Conservation (phyloP, 2,888 invertebrate species). For the Agrilus mali region DNA sequence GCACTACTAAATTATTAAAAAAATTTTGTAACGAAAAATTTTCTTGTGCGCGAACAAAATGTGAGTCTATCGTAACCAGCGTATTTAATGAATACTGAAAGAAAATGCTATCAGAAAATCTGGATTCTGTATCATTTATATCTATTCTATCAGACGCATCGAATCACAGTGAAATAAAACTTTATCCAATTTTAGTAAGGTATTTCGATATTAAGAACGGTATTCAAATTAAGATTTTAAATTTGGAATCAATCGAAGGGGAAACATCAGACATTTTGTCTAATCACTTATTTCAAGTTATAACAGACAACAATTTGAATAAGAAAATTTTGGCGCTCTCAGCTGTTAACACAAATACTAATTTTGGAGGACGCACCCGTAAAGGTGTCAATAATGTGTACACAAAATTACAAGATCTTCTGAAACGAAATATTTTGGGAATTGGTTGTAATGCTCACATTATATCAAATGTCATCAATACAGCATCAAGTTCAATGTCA, state of each 20-base stretch:
- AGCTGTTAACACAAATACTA: conserved; percentile 17
- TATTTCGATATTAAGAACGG: conserved; percentile 2
- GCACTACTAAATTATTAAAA: conserved; percentile 12
- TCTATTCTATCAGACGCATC: conserved; percentile 4
- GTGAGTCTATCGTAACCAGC: conserved; percentile 9
- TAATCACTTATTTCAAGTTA: conserved; percentile 11
- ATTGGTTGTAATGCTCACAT: conserved; percentile 19
- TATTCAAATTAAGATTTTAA: conserved; percentile 6
- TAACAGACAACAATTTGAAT: conserved; percentile 13
- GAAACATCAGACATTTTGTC: conserved; percentile 14
- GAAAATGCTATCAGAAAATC: conserved; percentile 4
- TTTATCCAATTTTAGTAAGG: conserved; percentile 9
- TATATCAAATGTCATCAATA: conserved; percentile 12
- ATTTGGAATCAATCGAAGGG: conserved; percentile 10
- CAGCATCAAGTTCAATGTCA: conserved; percentile 14
- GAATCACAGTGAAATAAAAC: conserved; percentile 8
- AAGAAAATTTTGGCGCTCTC: conserved; percentile 12
- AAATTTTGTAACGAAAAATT: conserved; percentile 12
- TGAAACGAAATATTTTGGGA: conserved; percentile 12
- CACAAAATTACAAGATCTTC: conserved; percentile 10
- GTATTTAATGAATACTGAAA: conserved; percentile 7
- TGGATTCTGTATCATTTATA: conserved; percentile 4
- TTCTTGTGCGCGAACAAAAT: conserved; percentile 11
- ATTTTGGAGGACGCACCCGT: conserved; percentile 14
- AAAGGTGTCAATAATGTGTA: conserved; percentile 14